Evolutionary conservation across 2,888 invertebrate genomes (phyloP).

Genomic region (Pogonocherus hispidulus): DNA sequence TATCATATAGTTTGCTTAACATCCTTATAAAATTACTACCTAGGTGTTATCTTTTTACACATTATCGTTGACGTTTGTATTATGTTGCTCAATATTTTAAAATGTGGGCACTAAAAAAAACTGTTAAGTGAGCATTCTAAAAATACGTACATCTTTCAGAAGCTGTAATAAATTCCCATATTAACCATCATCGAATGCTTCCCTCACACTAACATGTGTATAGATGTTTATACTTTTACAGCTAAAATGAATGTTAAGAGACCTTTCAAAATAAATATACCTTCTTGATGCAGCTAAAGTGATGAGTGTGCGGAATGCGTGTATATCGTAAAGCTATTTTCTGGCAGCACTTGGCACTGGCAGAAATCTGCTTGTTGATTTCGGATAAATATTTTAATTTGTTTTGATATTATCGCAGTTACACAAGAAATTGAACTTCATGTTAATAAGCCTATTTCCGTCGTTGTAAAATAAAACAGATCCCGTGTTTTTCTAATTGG

Average conservation of each 20-base stretch:
- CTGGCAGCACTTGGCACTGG: conserved; percentile 1
- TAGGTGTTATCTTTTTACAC: no score
- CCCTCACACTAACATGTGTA: conserved; percentile 6
- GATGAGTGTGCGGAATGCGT: conserved; percentile 32
- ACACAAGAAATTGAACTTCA: no score
- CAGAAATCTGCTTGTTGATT: not conserved
- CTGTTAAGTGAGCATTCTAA: conserved; percentile 14
- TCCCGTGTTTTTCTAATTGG: no score
- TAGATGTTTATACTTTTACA: conserved; percentile 24
- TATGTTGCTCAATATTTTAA: no score
- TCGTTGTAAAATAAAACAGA: no score
- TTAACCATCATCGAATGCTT: conserved; percentile 23
- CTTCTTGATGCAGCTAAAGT: conserved; percentile 24
- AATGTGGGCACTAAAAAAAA: no score
- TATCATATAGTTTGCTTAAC: no score
- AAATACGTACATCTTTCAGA: conserved; percentile 26
- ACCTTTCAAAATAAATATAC: conserved; percentile 37
- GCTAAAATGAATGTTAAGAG: conserved; percentile 19
- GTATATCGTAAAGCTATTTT: not conserved
- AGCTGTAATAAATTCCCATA: conserved; percentile 24
- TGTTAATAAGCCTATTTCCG: no score
- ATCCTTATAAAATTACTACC: no score
- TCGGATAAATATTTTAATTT: not conserved
- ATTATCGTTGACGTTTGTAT: no score
- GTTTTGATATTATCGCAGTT: no score